Evolutionary conservation across 2,113 vertebrate genomes (phyloP).

Genomic region (Chaetodon auriga): DNA sequence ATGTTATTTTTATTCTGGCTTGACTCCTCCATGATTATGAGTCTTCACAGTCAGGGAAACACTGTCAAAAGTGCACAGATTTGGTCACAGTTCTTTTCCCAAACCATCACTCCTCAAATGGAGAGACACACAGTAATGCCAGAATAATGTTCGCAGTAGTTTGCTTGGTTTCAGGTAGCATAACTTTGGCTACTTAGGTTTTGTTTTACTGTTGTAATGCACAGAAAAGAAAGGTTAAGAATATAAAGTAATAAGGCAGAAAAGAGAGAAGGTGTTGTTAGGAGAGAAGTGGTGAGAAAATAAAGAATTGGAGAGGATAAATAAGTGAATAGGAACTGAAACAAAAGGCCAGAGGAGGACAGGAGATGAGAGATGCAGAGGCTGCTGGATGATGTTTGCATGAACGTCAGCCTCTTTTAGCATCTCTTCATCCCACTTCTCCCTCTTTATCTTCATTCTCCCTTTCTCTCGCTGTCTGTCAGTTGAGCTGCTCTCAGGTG

Average conservation of each 20-base stretch:
- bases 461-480: slow-evolving; percentile 38
- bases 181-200: background rate
- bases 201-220: background rate
- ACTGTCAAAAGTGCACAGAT: background rate
- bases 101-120: background rate
- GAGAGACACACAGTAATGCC: background rate
- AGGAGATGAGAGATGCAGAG: slow-evolving; percentile 41
- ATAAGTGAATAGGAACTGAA: background rate
- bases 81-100: background rate
- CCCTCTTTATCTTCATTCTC: slow-evolving; percentile 26
- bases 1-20: slow-evolving; percentile 48
- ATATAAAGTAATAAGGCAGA: background rate
- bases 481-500: slow-evolving; percentile 42
- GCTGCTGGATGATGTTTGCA: slow-evolving; percentile 48
- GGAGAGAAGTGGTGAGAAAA: no score
- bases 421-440: slow-evolving; percentile 38
- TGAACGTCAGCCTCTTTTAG: slow-evolving; percentile 53
- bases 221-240: background rate
- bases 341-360: background rate
- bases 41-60: slow-evolving; percentile 18
- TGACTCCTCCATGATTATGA: slow-evolving; percentile 35
- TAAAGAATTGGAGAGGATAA: background rate
- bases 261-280: background rate
- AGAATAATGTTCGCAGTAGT: background rate
- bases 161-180: background rate